phyloP scores from a whole-genome alignment of 1,140 invertebrate genomes.

The Polypedilum pembai region DNA sequence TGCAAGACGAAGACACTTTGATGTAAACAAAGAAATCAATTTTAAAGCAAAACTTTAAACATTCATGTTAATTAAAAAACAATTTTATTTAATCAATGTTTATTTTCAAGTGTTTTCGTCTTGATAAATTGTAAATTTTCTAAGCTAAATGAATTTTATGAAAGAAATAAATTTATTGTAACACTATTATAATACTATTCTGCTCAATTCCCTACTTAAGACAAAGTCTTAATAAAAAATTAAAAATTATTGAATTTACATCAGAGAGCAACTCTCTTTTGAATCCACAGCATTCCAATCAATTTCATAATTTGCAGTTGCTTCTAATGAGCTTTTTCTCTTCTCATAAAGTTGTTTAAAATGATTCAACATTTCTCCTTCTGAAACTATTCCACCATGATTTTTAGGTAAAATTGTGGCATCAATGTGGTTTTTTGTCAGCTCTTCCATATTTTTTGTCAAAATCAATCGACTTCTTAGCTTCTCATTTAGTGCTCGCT shows the following conservation, averaged over 20 bases:
- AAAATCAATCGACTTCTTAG: background rate
- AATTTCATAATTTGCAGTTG: background rate
- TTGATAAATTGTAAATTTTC: background rate
- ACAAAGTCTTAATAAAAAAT: background rate
- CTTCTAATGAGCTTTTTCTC: background rate
- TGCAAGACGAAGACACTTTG: background rate
- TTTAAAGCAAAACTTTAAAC: too few relatives aligned
- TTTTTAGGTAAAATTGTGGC: background rate
- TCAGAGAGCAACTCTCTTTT: background rate
- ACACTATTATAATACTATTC: background rate
- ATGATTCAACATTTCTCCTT: background rate
- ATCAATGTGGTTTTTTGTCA: background rate
- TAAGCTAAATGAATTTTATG: background rate
- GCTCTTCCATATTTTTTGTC: background rate
- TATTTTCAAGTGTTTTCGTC: background rate
- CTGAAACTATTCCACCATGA: background rate
- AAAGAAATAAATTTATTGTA: background rate
- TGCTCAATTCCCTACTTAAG: background rate
- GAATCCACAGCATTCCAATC: background rate
- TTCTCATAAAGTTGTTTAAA: background rate
- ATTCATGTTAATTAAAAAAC: too few relatives aligned
- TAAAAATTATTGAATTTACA: background rate
- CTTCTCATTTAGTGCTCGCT: background rate
- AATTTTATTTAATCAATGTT: background rate
- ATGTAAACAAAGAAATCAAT: too few relatives aligned